These are phyloP conservation scores for Oryzias dopingdopingensis DNA, from an alignment of 2,797 vertebrate genomes.

Conservation along the genomic window DNA sequence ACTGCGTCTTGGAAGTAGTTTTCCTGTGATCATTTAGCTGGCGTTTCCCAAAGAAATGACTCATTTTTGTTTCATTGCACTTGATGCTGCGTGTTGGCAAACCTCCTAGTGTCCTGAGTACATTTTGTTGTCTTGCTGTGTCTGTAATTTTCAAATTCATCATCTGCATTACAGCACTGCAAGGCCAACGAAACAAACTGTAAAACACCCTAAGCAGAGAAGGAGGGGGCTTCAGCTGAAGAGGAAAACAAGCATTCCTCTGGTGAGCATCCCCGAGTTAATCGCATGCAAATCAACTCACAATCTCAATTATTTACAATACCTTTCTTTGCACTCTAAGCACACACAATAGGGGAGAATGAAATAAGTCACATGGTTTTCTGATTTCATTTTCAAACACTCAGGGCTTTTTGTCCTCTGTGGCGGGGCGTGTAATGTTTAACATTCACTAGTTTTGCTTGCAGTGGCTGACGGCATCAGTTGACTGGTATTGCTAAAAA, in stretches of 20 bases:
- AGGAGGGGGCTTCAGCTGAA: conserved; percentile 32
- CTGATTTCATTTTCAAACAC: conserved; percentile 24
- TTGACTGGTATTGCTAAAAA: conserved; percentile 52
- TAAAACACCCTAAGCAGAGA: conserved; percentile 23
- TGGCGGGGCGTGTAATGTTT: conserved; percentile 23
- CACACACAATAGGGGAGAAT: conserved; percentile 28
- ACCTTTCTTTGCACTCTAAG: conserved; percentile 6
- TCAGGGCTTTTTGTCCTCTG: conserved; percentile 29
- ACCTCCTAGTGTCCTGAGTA: conserved; percentile 21
- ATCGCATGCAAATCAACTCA: conserved; percentile 45
- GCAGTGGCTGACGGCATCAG: conserved; percentile 53
- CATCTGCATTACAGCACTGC: conserved; percentile 33
- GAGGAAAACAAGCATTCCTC: conserved; percentile 41
- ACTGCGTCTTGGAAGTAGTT: conserved; percentile 8
- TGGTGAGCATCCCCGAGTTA: conserved; percentile 32
- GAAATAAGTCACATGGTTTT: conserved; percentile 31
- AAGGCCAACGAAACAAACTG: conserved; percentile 22
- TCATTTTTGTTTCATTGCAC: conserved; percentile 41
- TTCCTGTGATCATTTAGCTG: conserved; percentile 13
- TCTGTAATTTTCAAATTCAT: conserved; percentile 46
- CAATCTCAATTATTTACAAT: conserved; percentile 31
- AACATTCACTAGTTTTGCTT: conserved; percentile 34
- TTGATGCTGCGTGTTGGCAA: conserved; percentile 33
- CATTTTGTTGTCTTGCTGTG: conserved; percentile 35
- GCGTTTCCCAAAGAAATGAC: conserved; percentile 35